Evolutionary conservation across 2,888 invertebrate genomes (phyloP).

Genomic region (Cataglyphis rosenhaueri): DNA sequence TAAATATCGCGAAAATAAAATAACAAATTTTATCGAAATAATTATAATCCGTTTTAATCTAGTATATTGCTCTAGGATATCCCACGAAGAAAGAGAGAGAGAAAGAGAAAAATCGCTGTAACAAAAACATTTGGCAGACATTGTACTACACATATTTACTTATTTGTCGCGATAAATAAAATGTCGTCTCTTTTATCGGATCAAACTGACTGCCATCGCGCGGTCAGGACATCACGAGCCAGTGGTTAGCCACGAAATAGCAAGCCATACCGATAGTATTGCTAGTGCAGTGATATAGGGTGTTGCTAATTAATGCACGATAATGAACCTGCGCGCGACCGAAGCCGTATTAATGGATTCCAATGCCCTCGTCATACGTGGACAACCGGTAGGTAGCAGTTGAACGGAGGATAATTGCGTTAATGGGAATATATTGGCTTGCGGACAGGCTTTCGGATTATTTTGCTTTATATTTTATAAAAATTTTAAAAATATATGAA

Average conservation of each 20-base stretch:
- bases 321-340: slow-evolving; percentile 81
- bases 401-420: slow-evolving; percentile 73
- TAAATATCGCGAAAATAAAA: background rate
- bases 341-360: slow-evolving; percentile 82
- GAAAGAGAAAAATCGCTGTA: background rate
- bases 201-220: slow-evolving; percentile 59
- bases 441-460: slow-evolving; percentile 59
- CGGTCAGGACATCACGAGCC: slow-evolving; percentile 67
- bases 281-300: slow-evolving; percentile 76
- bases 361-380: slow-evolving; percentile 76
- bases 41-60: background rate
- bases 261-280: slow-evolving; percentile 72
- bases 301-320: slow-evolving; percentile 83
- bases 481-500: background rate
- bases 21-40: background rate
- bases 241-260: slow-evolving; percentile 79
- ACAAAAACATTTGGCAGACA: background rate
- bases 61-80: too few relatives aligned
- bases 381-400: slow-evolving; percentile 69
- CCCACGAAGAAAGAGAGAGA: background rate
- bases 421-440: slow-evolving; percentile 72
- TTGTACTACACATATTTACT: background rate
- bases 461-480: slow-evolving; percentile 6
- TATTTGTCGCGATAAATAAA: slow-evolving; percentile 18
- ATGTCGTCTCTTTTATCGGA: slow-evolving; percentile 57